phyloP scores from a whole-genome alignment of 2,113 vertebrate species.

The Grallaria varia region DNA sequence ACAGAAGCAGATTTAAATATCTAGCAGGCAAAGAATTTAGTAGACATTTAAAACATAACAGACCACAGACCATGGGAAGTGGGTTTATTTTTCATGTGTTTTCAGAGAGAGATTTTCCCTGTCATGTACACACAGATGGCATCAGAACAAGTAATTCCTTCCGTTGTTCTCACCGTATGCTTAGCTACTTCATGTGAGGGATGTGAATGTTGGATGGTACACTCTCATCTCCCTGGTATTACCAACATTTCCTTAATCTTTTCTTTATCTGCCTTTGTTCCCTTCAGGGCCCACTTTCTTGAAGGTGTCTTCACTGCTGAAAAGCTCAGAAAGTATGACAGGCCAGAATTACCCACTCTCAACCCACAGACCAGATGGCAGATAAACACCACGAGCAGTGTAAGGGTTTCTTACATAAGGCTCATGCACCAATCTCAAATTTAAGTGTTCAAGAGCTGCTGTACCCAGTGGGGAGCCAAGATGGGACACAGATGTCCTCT shows the following conservation, averaged over 20 bases:
- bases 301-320: slow-evolving; percentile 78
- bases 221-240: not conserved
- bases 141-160: not conserved
- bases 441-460: not conserved
- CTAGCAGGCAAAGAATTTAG: not conserved
- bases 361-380: slow-evolving; percentile 77
- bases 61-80: not conserved
- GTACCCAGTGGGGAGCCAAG: not conserved
- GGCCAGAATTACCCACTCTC: slow-evolving; percentile 77
- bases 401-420: slow-evolving; percentile 46
- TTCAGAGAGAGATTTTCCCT: not conserved
- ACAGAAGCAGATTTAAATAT: not conserved
- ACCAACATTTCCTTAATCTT: not conserved
- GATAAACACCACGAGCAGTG: slow-evolving; percentile 75
- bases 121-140: not conserved
- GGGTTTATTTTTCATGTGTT: not conserved
- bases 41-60: not conserved
- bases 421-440: not conserved
- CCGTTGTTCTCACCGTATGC: not conserved
- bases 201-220: not conserved
- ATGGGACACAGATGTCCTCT: not conserved
- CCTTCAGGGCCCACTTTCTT: slow-evolving; percentile 85
- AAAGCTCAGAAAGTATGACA: slow-evolving; percentile 72
- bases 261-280: not conserved
- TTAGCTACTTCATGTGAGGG: not conserved